Evolutionary conservation across 1,140 invertebrate genomes (phyloP).

Genomic region (Physella acuta): DNA sequence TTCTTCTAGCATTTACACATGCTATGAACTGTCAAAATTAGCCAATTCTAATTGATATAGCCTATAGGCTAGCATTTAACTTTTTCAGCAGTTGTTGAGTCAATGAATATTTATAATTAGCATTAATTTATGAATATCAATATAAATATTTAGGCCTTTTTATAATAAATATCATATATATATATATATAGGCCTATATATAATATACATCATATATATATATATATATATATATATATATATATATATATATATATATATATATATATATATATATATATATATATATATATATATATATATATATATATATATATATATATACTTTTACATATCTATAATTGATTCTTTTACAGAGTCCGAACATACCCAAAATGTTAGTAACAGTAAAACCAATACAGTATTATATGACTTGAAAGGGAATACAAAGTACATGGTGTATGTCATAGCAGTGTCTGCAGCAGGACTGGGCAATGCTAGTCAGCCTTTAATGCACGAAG

Average conservation of each 20-base stretch:
- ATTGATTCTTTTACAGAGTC: not conserved
- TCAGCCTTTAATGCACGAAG: conserved; percentile 1
- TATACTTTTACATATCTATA: no score
- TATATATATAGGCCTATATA: not conserved
- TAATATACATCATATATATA: not conserved
- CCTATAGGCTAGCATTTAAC: not conserved
- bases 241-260: not conserved
- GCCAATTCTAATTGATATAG: not conserved
- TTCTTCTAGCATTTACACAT: not conserved
- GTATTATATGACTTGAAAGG: not conserved
- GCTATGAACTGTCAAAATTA: not conserved
- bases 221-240: not conserved
- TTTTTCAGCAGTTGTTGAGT: not conserved
- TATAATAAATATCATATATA: not conserved
- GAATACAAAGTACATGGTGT: conserved; percentile 3
- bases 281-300: not conserved
- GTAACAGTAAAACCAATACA: not conserved
- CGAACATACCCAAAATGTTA: not conserved
- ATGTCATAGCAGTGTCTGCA: conserved; percentile 6
- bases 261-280: conserved; percentile 5
- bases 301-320: not conserved
- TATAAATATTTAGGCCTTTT: not conserved
- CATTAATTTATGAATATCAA: not conserved
- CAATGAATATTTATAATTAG: not conserved
- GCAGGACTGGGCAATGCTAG: not conserved